phyloP scores from a whole-genome alignment of 2,113 vertebrate species.

The Psilopogon haemacephalus region DNA sequence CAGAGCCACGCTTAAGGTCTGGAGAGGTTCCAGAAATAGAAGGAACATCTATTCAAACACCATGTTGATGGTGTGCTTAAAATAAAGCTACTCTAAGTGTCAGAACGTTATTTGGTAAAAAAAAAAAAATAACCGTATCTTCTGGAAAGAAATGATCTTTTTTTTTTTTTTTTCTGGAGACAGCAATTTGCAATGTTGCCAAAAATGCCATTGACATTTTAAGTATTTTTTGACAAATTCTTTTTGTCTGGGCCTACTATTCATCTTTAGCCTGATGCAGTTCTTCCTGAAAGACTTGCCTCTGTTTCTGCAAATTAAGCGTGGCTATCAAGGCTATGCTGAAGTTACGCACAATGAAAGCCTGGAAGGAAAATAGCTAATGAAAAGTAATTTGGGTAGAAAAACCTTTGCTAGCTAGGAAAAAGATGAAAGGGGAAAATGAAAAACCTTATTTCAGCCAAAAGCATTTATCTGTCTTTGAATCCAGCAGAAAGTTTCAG shows the following conservation, averaged over 20 bases:
- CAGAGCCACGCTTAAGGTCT: background rate
- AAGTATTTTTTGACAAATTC: constrained; percentile 1
- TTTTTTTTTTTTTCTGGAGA: background rate
- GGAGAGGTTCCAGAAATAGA: background rate
- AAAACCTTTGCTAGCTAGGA: background rate
- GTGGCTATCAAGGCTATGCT: background rate
- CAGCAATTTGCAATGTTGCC: background rate
- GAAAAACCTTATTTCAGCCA: background rate
- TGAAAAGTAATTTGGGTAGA: background rate
- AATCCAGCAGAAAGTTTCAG: background rate
- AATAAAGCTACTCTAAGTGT: background rate
- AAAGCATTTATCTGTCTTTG: background rate
- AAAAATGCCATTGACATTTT: background rate
- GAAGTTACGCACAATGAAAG: background rate
- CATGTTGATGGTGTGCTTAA: background rate
- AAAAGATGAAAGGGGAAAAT: background rate
- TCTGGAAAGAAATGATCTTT: background rate
- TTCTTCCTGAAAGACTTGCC: background rate
- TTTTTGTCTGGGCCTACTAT: background rate
- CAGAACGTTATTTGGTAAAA: background rate
- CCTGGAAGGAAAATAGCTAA: background rate
- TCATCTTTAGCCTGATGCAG: background rate
- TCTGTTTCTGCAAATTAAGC: constrained; percentile 8
- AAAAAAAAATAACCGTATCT: background rate
- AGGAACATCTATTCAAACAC: background rate